These are phyloP conservation scores for Leucozona laternaria DNA, from an alignment of 2,888 invertebrate species.

Conservation along the genomic window DNA sequence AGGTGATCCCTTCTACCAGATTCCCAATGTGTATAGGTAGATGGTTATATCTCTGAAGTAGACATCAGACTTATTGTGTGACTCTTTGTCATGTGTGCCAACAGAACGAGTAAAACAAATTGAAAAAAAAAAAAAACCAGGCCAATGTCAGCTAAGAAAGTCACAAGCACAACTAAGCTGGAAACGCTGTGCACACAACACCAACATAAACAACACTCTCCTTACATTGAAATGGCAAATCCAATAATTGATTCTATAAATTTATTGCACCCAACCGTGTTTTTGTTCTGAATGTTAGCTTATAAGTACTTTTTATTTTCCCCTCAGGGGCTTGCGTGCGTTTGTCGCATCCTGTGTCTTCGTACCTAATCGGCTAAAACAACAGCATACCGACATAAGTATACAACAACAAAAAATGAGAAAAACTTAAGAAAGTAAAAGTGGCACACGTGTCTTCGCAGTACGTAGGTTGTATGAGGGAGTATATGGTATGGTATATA, in stretches of 20 bases:
- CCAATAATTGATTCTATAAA: slow-evolving; percentile 67
- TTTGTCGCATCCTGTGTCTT: slow-evolving; percentile 10
- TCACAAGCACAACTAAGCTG: slow-evolving; percentile 26
- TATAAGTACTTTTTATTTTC: slow-evolving; percentile 18
- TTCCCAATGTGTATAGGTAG: background rate
- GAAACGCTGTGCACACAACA: slow-evolving; percentile 12
- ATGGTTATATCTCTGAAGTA: slow-evolving; percentile 23
- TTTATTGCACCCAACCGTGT: slow-evolving; percentile 64
- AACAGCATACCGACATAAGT: background rate
- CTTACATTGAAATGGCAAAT: slow-evolving; percentile 55
- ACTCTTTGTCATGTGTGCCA: slow-evolving; percentile 10
- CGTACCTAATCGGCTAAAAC: slow-evolving; percentile 52
- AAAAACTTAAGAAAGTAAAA: slow-evolving; percentile 52
- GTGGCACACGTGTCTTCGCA: slow-evolving; percentile 30
- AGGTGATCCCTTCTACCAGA: slow-evolving; percentile 15
- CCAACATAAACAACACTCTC: slow-evolving; percentile 13
- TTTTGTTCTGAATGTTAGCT: slow-evolving; percentile 55
- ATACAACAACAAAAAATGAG: background rate
- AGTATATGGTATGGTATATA: background rate
- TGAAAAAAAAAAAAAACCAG: slow-evolving; percentile 48
- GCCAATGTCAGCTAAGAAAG: slow-evolving; percentile 58
- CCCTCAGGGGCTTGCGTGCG: background rate
- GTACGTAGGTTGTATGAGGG: background rate
- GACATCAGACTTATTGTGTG: background rate
- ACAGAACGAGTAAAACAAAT: background rate